These are phyloP conservation scores for Zaprionus ornatus DNA, from an alignment of 1,140 invertebrate genomes.

Conservation along the genomic window DNA sequence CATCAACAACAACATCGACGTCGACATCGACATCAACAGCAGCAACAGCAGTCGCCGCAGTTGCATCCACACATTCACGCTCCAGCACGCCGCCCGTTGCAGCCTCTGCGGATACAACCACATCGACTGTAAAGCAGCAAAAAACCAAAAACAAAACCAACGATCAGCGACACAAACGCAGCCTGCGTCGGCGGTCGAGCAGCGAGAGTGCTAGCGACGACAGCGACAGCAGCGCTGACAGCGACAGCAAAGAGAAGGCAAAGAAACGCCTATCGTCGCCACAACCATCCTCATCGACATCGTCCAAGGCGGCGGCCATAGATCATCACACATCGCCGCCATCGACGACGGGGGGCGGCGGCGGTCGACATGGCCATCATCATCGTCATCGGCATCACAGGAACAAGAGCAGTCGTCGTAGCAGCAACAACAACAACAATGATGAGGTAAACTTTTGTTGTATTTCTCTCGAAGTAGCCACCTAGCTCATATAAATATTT, in stretches of 20 bases:
- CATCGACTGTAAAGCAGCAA: constrained; percentile 29
- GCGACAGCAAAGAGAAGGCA: constrained; percentile 23
- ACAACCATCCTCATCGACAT: constrained; percentile 2
- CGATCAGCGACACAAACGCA: constrained; percentile 31
- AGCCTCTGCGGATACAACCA: constrained; percentile 20
- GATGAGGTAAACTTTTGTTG: constrained; percentile 67
- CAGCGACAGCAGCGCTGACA: constrained; percentile 33
- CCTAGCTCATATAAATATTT: constrained; percentile 25
- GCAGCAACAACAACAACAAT: constrained; percentile 45
- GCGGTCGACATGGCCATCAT: constrained; percentile 21
- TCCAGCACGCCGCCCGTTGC: constrained; percentile 21
- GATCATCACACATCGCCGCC: constrained; percentile 32
- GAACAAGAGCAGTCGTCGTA: constrained; percentile 40
- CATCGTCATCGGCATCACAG: constrained; percentile 41
- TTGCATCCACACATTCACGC: constrained; percentile 25
- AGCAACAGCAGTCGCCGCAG: constrained; percentile 3
- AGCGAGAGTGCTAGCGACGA: constrained; percentile 34
- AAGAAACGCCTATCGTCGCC: constrained; percentile 32
- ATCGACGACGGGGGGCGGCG: constrained; percentile 7
- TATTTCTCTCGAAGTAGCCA: constrained; percentile 25
- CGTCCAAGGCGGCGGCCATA: constrained; percentile 13
- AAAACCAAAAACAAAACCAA: constrained; percentile 39
- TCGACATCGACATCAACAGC: background rate
- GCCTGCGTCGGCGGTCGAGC: constrained; percentile 40
- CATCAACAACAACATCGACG: constrained; percentile 1